Conservation (phyloP, 2,888 invertebrate species). For the Lepidonotus clava region DNA sequence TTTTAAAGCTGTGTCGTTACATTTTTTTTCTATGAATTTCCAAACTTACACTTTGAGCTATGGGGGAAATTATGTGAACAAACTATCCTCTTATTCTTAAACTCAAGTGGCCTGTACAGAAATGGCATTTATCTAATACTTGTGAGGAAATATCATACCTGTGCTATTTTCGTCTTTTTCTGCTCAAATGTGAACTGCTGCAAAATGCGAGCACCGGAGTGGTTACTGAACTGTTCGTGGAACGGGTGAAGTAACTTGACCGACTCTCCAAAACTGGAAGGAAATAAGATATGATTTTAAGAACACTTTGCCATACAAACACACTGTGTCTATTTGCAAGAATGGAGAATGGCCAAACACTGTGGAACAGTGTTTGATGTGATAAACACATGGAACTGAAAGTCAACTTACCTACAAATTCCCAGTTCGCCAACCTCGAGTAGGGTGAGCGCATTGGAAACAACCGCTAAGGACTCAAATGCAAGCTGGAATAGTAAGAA, state of each 20-base stretch:
- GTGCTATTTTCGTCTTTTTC: constrained; percentile 91
- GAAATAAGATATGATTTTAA: not conserved
- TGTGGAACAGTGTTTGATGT: not conserved
- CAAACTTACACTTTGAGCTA: no score
- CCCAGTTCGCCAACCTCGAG: constrained; percentile 96
- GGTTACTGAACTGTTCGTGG: constrained; percentile 91
- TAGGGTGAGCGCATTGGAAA: constrained; percentile 92
- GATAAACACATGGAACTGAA: no score
- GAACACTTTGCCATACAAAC: not conserved
- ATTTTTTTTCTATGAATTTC: no score
- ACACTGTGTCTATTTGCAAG: not conserved
- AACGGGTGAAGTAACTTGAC: constrained; percentile 93
- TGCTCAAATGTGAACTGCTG: constrained; percentile 90
- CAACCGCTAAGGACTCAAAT: constrained; percentile 95
- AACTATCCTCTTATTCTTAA: no score
- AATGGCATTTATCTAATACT: no score
- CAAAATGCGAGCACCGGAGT: constrained; percentile 87
- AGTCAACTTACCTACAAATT: constrained; percentile 90
- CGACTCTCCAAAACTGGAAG: constrained; percentile 78
- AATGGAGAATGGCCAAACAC: not conserved
- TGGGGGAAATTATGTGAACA: no score
- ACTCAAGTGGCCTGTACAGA: no score
- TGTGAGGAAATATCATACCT: no score
- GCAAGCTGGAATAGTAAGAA: constrained; percentile 88
- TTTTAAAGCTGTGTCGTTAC: no score